Conservation (phyloP, 2,888 invertebrate genomes). For the Sericinus montela region DNA sequence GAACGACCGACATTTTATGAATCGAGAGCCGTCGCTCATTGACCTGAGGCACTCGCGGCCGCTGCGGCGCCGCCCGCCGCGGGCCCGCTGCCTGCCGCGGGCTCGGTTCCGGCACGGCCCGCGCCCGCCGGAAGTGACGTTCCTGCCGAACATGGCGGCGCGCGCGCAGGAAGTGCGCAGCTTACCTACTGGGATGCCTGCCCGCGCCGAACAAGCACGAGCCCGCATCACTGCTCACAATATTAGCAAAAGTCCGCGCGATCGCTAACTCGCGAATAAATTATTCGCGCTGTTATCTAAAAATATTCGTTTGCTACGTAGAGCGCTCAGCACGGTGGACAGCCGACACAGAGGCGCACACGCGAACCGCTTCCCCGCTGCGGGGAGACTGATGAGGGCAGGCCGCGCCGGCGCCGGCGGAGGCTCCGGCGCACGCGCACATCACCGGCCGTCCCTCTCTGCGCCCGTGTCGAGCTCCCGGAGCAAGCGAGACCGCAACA, state of each 20-base stretch:
- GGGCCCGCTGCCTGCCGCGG: conserved; percentile 49
- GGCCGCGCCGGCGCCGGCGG: conserved; percentile 73
- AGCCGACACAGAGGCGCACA: conserved; percentile 62
- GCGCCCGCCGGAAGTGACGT: conserved; percentile 43
- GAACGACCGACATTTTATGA: conserved; percentile 78
- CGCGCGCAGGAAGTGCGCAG: conserved; percentile 78
- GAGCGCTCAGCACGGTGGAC: conserved; percentile 51
- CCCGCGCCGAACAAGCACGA: conserved; percentile 42
- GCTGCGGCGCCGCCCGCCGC: conserved; percentile 32
- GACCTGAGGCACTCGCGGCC: conserved; percentile 49
- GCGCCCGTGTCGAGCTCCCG: conserved; percentile 30
- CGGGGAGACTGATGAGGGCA: conserved; percentile 78
- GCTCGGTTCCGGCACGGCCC: conserved; percentile 46
- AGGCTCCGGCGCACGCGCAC: conserved; percentile 71
- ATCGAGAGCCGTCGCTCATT: conserved; percentile 74
- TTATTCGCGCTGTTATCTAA: conserved; percentile 77
- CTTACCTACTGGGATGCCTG: conserved; percentile 76
- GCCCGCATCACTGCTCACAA: conserved; percentile 64
- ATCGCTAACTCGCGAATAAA: conserved; percentile 74
- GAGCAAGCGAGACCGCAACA: conserved; percentile 64
- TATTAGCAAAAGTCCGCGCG: conserved; percentile 72
- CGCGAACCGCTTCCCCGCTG: conserved; percentile 75
- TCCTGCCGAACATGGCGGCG: conserved; percentile 75
- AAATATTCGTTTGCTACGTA: conserved; percentile 73
- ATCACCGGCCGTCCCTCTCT: conserved; percentile 61